These are phyloP conservation scores for Prionailurus viverrinus DNA, from an alignment of 2,113 vertebrate species.

Conservation along the genomic window DNA sequence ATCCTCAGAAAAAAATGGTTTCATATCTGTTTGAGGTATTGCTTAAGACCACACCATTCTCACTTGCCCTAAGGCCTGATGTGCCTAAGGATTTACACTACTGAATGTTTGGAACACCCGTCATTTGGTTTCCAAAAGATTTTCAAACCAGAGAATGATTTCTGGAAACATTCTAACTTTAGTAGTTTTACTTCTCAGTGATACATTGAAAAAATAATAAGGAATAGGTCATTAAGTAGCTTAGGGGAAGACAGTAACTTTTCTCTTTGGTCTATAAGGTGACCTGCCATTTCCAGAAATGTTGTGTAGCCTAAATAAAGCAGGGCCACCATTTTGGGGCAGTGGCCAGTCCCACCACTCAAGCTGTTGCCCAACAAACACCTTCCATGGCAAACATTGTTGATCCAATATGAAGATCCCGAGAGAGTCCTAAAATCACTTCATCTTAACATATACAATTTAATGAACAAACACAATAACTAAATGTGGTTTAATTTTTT, in stretches of 20 bases:
- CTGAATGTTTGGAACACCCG: not conserved
- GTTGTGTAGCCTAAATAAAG: not conserved
- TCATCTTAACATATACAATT: not conserved
- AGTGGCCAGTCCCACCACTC: fast-evolving
- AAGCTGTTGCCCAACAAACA: not conserved
- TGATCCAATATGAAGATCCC: not conserved
- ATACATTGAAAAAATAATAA: not conserved
- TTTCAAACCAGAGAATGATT: not conserved
- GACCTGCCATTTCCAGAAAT: not conserved
- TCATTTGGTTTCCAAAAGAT: not conserved
- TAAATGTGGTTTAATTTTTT: not conserved
- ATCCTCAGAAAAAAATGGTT: not conserved
- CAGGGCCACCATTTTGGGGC: not conserved
- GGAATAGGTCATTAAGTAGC: not conserved
- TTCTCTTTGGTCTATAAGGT: not conserved
- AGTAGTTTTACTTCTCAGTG: not conserved
- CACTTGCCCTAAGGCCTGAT: not conserved
- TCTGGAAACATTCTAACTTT: not conserved
- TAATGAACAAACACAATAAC: not conserved
- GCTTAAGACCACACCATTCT: not conserved
- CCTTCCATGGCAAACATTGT: not conserved
- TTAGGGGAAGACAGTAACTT: not conserved
- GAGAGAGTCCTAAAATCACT: not conserved
- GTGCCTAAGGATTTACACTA: not conserved
- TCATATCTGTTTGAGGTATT: not conserved